Conservation (phyloP, 2,113 vertebrate genomes). For the Mus spicilegus region DNA sequence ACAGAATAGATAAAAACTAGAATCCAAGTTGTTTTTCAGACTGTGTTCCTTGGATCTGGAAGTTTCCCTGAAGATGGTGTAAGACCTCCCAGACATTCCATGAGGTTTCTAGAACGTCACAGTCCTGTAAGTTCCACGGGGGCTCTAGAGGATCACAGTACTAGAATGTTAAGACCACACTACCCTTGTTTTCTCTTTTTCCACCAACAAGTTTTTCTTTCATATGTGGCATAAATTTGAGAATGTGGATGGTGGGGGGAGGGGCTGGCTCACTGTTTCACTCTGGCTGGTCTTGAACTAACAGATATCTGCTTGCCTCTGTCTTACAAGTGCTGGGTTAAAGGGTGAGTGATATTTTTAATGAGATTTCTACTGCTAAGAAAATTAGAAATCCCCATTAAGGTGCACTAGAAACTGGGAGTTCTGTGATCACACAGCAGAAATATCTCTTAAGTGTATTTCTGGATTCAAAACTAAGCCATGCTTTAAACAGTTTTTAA, state of each 20-base stretch:
- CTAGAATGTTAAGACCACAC: not conserved
- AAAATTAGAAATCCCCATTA: slow-evolving; percentile 32
- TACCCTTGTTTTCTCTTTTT: not conserved
- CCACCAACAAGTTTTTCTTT: slow-evolving; percentile 14
- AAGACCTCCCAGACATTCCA: not conserved
- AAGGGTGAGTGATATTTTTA: not conserved
- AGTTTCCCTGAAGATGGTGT: not conserved
- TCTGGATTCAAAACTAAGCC: slow-evolving; percentile 38
- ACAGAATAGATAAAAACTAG: not conserved
- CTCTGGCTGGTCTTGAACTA: not conserved
- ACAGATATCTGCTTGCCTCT: not conserved
- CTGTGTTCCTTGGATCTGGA: not conserved
- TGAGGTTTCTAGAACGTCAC: not conserved
- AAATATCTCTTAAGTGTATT: not conserved
- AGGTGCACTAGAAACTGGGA: not conserved
- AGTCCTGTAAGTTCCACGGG: not conserved
- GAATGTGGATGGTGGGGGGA: not conserved
- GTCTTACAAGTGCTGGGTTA: not conserved
- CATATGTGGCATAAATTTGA: not conserved
- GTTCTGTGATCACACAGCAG: not conserved
- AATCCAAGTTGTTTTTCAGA: not conserved
- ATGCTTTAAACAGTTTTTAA: not conserved
- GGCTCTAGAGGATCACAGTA: not conserved
- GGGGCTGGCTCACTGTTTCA: not conserved
- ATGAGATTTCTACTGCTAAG: slow-evolving; percentile 29